Evolutionary conservation across 2,888 invertebrate species (phyloP).

Genomic region (Luperina testacea): DNA sequence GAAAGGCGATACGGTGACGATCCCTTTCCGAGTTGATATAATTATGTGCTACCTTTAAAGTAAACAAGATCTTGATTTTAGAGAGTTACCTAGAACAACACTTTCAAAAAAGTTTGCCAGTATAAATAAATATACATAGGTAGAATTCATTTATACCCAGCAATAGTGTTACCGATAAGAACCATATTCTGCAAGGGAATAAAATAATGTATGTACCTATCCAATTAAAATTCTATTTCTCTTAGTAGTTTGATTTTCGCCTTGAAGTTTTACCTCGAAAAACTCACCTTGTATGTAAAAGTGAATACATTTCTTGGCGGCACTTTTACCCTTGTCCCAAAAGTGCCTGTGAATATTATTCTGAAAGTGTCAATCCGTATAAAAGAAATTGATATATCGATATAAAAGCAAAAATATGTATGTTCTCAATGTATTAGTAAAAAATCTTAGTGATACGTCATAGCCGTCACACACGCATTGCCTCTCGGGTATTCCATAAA

Average conservation of each 20-base stretch:
- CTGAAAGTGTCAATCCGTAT: slow-evolving; percentile 77
- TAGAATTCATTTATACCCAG: background rate
- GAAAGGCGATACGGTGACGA: too few relatives aligned
- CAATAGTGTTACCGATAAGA: background rate
- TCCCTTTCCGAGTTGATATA: too few relatives aligned
- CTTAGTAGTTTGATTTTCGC: slow-evolving; percentile 1
- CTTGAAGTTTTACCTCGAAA: background rate
- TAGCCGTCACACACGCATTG: slow-evolving; percentile 84
- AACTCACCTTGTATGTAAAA: slow-evolving; percentile 1
- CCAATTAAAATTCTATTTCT: background rate
- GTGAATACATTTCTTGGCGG: slow-evolving; percentile 21
- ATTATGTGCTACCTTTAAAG: too few relatives aligned
- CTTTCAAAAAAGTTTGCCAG: background rate
- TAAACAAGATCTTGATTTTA: background rate
- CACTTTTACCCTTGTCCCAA: slow-evolving; percentile 72
- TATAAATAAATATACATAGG: background rate
- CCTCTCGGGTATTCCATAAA: slow-evolving; percentile 86
- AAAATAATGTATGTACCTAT: background rate
- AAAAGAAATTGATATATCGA: slow-evolving; percentile 89
- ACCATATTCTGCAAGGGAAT: slow-evolving; percentile 1
- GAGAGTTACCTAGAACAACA: background rate
- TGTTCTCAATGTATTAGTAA: slow-evolving; percentile 85
- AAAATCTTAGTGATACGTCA: slow-evolving; percentile 89
- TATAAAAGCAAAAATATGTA: slow-evolving; percentile 90
- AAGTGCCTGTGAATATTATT: slow-evolving; percentile 70